Conservation (phyloP, 2,888 invertebrate genomes). For the Poecilus cupreus region DNA sequence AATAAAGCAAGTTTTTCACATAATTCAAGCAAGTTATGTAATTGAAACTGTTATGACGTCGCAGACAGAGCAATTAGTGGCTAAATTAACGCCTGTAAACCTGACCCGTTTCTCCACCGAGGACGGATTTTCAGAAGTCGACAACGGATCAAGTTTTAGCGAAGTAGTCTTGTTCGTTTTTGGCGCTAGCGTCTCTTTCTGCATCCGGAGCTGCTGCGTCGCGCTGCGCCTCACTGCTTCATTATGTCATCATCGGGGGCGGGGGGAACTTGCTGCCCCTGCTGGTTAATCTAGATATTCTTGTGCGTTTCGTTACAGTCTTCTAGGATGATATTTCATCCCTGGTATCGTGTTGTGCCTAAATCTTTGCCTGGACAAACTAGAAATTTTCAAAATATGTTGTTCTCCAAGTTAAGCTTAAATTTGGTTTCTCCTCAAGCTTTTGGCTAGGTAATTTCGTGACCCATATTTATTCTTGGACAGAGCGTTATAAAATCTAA, state of each 20-base stretch:
- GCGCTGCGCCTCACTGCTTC: conserved; percentile 18
- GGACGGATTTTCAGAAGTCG: conserved; percentile 47
- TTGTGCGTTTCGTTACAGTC: too few species aligned
- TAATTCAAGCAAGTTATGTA: conserved; percentile 68
- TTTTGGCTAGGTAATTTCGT: too few species aligned
- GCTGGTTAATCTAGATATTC: neutral
- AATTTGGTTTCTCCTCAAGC: too few species aligned
- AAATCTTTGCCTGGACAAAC: too few species aligned
- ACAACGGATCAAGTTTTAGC: conserved; percentile 54
- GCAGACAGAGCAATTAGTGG: conserved; percentile 68
- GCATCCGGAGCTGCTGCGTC: conserved; percentile 37
- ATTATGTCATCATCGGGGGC: conserved; percentile 33
- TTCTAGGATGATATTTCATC: too few species aligned
- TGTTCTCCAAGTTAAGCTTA: too few species aligned
- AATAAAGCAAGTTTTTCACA: conserved; percentile 66
- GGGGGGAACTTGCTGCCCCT: neutral
- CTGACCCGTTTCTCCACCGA: conserved; percentile 58
- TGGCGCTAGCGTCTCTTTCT: conserved; percentile 40
- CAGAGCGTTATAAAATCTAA: too few species aligned
- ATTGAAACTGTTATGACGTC: conserved; percentile 68
- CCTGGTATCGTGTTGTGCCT: too few species aligned
- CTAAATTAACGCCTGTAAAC: conserved; percentile 68
- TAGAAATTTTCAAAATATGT: too few species aligned
- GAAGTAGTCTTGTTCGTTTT: conserved; percentile 45
- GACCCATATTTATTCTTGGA: too few species aligned